These are phyloP conservation scores for Phalacrocorax aristotelis DNA, from an alignment of 2,113 vertebrate species.

Conservation along the genomic window DNA sequence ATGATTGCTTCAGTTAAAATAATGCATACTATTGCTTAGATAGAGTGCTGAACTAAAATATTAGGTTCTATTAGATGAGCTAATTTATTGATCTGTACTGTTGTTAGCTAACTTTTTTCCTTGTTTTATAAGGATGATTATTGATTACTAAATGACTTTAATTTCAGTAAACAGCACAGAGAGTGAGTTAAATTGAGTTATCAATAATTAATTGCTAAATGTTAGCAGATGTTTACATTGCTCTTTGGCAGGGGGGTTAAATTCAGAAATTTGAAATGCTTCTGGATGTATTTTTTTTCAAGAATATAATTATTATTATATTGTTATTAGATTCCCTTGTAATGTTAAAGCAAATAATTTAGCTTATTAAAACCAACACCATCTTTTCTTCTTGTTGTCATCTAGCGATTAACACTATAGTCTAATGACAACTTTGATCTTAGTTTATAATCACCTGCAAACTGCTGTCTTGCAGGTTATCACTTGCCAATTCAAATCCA, in stretches of 20 bases:
- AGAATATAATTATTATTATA: neutral
- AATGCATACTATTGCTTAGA: neutral
- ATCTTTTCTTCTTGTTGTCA: neutral
- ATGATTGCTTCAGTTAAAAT: neutral
- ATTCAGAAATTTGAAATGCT: neutral
- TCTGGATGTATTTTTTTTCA: neutral
- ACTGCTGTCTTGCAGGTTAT: neutral
- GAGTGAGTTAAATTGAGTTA: conserved; percentile 43
- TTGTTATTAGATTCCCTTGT: neutral
- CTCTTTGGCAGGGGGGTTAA: neutral
- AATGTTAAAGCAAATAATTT: neutral
- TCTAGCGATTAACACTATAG: neutral
- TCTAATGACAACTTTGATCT: neutral
- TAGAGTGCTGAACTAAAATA: neutral
- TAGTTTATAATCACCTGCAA: neutral
- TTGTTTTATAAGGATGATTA: conserved; percentile 39
- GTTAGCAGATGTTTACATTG: conserved; percentile 8
- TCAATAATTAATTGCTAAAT: conserved; percentile 59
- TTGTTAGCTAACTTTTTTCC: conserved; percentile 23
- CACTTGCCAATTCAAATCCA: neutral
- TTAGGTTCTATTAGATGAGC: neutral
- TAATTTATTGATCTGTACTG: conserved; percentile 40
- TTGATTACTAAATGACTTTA: conserved; percentile 45
- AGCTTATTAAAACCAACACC: neutral
- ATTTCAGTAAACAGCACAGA: conserved; percentile 46